Evolutionary conservation across 2,888 invertebrate species (phyloP), one percentile per base, ranked within the genome.

Genomic region (Pomacea canaliculata): DNA sequence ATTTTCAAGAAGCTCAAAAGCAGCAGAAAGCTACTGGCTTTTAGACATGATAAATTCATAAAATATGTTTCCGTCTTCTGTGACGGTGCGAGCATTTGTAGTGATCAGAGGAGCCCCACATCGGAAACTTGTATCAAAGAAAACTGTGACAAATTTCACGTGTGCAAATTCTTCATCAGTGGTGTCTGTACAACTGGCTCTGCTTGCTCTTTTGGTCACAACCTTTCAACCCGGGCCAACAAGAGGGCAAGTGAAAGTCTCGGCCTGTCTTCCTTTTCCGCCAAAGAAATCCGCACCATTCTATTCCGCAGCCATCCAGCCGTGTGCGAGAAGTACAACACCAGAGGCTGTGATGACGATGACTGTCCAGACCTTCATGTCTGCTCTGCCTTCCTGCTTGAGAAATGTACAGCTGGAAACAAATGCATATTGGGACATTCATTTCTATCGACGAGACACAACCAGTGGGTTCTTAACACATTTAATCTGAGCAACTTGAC

Each of bases 361-460:
- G 10, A n/a, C n/a, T 71, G 71, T 63, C 63, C 71, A 16, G 71
- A 71, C n/a, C 63, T 71, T 19, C 71, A 71, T 37, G 65, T 71
- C 12, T 71, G 71, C 27, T 13, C 63, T 13, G 3, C 27, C 23
- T 63, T 49, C 27, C 19, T 71, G 9, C 23, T 8, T 12, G 13
- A 65, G 5, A 27, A 63, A n/a, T 71, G 71, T n/a, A 27, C 63
- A 23, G 46, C 49, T 19, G 65, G 60, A 4, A 49, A 63, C 49
- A 48, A 49, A 63, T 71, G 71, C 63, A 62, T 63, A n/a, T 23
- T 71, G 0, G 71, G 63, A 27, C 71, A 71, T 60, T 1, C 16
- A 1, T 16, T 71, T 49, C 62, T 49, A 65, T n/a, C 49, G n/a
- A 27, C 65, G 0, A 63, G 63, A 63, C 71, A 71, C 63, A 71